These are phyloP conservation scores for Scrobipalpa atriplicella DNA, from an alignment of 2,888 invertebrate species.

Conservation along the genomic window DNA sequence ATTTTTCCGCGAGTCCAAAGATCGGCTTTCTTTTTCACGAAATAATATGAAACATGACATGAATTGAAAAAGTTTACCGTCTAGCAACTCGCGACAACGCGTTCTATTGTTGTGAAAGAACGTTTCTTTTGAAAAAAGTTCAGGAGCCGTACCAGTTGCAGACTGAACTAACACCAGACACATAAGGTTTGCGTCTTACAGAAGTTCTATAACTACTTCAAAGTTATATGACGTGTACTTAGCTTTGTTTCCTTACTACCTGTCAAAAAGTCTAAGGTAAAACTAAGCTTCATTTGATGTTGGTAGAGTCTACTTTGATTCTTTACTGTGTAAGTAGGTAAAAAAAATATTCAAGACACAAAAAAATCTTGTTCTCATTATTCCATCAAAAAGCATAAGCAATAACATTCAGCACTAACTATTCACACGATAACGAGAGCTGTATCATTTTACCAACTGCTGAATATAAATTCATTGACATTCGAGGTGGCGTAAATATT, in stretches of 20 bases:
- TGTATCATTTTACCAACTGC: conserved; percentile 21
- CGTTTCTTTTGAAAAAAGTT: conserved; percentile 27
- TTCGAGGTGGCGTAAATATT: conserved; percentile 61
- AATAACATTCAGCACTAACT: neutral
- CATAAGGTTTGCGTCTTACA: neutral
- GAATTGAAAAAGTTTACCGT: conserved; percentile 68
- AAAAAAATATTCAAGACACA: too few species aligned
- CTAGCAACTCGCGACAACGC: conserved; percentile 51
- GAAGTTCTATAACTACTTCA: too few species aligned
- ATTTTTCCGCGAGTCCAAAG: conserved; percentile 62
- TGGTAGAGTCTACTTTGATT: too few species aligned
- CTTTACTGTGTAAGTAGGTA: too few species aligned
- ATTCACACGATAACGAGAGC: conserved; percentile 17
- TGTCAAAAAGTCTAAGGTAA: too few species aligned
- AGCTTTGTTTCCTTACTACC: too few species aligned
- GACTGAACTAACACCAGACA: neutral
- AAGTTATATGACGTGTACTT: too few species aligned
- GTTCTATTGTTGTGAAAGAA: conserved; percentile 47
- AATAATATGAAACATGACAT: conserved; percentile 67
- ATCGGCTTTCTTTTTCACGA: conserved; percentile 60
- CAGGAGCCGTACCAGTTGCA: conserved; percentile 11
- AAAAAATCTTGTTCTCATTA: too few species aligned
- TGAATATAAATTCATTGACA: conserved; percentile 51
- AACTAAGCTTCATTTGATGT: too few species aligned
- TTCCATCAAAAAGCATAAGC: neutral